Conservation (phyloP, 2,113 vertebrate species). For the Pachyramphus minor region DNA sequence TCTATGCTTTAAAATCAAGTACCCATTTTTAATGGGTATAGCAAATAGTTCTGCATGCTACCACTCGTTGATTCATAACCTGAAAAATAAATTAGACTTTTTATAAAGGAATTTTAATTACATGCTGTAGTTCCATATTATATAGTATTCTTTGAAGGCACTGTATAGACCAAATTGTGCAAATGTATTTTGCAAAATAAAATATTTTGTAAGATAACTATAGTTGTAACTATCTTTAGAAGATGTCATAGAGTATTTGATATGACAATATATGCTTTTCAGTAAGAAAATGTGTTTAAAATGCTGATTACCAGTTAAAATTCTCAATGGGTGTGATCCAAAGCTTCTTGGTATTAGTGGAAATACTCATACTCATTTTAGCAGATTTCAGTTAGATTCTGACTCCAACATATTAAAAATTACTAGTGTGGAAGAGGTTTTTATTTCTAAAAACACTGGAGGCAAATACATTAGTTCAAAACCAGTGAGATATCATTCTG, state of each 20-base stretch:
- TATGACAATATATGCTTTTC: neutral
- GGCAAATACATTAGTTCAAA: conserved; percentile 7
- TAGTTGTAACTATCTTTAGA: neutral
- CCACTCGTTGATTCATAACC: neutral
- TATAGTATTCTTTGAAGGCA: neutral
- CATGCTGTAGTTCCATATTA: neutral
- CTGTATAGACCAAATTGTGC: neutral
- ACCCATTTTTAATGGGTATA: neutral
- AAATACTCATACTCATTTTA: neutral
- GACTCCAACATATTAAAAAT: conserved; percentile 6
- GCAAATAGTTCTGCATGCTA: neutral
- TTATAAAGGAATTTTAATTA: neutral
- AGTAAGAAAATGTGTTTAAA: neutral
- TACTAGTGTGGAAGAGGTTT: neutral
- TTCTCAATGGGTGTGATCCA: neutral
- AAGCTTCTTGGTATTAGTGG: neutral
- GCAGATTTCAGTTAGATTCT: neutral
- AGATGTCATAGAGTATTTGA: neutral
- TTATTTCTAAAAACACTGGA: conserved; percentile 11
- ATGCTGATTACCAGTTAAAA: neutral
- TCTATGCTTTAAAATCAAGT: neutral
- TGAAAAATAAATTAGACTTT: neutral
- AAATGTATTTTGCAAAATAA: neutral
- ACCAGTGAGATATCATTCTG: conserved; percentile 2
- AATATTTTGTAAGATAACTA: neutral